Base-by-base conservation (phyloP, 2,888 invertebrate genomes). In the Lapara coniferarum region DNA sequence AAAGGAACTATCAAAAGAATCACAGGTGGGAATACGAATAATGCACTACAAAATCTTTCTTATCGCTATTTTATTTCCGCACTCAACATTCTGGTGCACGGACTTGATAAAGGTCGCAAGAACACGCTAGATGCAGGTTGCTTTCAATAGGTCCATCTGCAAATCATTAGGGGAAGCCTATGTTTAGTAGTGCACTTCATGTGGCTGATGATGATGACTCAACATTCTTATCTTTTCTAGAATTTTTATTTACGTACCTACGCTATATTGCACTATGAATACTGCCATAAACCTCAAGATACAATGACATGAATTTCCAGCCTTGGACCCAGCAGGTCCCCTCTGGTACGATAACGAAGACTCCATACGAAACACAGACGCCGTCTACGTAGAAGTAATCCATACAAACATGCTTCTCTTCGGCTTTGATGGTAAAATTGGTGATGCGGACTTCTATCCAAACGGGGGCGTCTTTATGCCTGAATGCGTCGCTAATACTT, bases 281-380 rank as follows among this genome's bases (percentile, higher is more conserved):
- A 37, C 37, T 37, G 3, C 8, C 57, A 66, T 16, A 14, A 44
- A 63, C 10, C 16, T 63, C 2, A 14, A 49, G 2, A 44, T 13
- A 52, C 19, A 57, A 52, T 10, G 37, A 51, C n/a, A 51, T 12
- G n/a, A 25, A 25, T 19, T 75, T 77, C 19, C 68, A 93, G 93
- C 83, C 30, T 79, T 93, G 44, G 93, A 93, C 74, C 92, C 93
- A 0, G 92, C 93, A 49, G 88, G 89, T 14, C 92, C 92, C 5
- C 72, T 87, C 13, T 92, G 89, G 89, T 69, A 75, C 16, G 68
- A 72, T 0, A 83, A 87, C 71, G 67, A 69, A 8, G 73, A 86
- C 59, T 84, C 87, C 10, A 68, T 93, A 0, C 73, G 71, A 0
- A 46, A 74, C 2, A 82, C 81, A 0, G 91, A 91, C 66, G 92